These are phyloP conservation scores for Kradibia gibbosae DNA, from an alignment of 1,140 invertebrate species.

Conservation along the genomic window DNA sequence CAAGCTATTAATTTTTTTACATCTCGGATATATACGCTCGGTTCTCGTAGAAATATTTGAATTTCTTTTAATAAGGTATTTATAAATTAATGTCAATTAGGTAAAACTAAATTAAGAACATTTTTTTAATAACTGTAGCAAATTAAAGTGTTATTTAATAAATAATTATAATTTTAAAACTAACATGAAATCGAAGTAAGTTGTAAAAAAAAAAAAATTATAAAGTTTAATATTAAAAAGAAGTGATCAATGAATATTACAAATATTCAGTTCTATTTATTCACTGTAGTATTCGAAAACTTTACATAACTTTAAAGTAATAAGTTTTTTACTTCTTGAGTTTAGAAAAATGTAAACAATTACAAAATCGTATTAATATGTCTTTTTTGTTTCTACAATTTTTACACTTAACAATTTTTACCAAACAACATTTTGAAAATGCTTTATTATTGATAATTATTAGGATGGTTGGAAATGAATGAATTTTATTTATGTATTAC, in stretches of 20 bases:
- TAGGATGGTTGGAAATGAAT: background rate
- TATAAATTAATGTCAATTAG: too few relatives aligned
- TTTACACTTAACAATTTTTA: background rate
- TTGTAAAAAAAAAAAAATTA: too few relatives aligned
- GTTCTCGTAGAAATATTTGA: too few relatives aligned
- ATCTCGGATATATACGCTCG: too few relatives aligned
- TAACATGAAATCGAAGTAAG: too few relatives aligned
- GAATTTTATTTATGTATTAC: too few relatives aligned
- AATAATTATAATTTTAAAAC: too few relatives aligned
- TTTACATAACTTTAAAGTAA: background rate
- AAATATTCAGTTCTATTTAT: conserved; percentile 11
- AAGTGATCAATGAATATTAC: too few relatives aligned
- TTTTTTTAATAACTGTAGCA: background rate
- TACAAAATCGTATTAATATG: background rate
- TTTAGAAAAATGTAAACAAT: background rate
- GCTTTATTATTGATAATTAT: background rate
- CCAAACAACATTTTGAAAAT: background rate
- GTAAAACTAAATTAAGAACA: background rate
- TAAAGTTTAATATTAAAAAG: background rate
- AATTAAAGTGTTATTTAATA: too few relatives aligned
- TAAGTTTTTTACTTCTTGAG: background rate
- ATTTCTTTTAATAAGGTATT: too few relatives aligned
- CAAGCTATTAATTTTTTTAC: background rate
- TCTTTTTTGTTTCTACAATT: background rate
- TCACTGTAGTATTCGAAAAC: background rate